phyloP scores from a whole-genome alignment of 2,113 vertebrate genomes.

The Pionites leucogaster region DNA sequence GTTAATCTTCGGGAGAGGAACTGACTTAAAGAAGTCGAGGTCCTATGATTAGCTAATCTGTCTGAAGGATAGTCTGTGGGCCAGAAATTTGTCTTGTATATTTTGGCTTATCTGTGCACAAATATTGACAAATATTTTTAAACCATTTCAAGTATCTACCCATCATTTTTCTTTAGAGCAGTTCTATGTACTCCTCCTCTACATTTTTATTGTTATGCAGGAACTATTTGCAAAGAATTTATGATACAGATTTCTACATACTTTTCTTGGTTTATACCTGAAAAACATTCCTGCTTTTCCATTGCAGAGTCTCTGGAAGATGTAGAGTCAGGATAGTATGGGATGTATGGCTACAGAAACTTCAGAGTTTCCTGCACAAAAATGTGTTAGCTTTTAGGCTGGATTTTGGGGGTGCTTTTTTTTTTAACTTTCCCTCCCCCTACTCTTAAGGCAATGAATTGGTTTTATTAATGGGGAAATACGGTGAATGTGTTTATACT shows the following conservation, averaged over 20 bases:
- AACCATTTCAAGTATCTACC: neutral
- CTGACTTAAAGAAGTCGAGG: neutral
- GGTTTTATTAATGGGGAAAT: neutral
- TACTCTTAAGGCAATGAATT: neutral
- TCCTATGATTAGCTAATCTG: neutral
- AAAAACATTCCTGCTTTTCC: neutral
- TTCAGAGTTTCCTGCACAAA: neutral
- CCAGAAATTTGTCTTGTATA: neutral
- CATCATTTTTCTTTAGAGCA: neutral
- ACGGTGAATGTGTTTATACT: neutral
- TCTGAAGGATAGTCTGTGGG: neutral
- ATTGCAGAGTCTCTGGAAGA: neutral
- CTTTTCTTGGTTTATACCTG: neutral
- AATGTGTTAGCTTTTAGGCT: neutral
- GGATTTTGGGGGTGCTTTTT: neutral
- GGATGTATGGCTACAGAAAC: neutral
- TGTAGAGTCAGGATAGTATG: neutral
- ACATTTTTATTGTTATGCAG: neutral
- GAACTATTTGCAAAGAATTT: neutral
- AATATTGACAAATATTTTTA: neutral
- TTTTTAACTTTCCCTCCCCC: neutral
- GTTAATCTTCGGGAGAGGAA: neutral
- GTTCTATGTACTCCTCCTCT: neutral
- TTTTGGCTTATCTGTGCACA: neutral
- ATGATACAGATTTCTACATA: neutral